phyloP scores from a whole-genome alignment of 53 echinoderm and acorn worm species.

The Paracentrotus lividus region DNA sequence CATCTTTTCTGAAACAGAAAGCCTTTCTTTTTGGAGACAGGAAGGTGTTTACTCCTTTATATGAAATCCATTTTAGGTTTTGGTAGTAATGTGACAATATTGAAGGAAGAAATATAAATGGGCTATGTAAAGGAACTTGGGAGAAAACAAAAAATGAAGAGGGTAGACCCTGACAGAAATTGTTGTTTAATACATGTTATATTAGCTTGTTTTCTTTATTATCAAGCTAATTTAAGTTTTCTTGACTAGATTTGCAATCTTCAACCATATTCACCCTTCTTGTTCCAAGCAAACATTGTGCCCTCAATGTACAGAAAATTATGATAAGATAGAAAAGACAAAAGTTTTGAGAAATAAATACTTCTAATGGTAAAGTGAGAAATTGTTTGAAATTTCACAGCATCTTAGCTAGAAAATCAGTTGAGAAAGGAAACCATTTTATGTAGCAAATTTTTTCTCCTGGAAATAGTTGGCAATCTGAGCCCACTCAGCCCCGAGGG shows the following conservation, averaged over 20 bases:
- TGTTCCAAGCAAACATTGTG: too few relatives aligned
- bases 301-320: not conserved
- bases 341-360: not conserved
- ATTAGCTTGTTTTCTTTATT: too few relatives aligned
- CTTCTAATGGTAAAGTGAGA: not conserved
- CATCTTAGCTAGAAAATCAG: not conserved
- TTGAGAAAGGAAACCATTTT: conserved; percentile 17
- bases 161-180: too few relatives aligned
- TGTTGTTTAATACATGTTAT: too few relatives aligned
- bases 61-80: too few relatives aligned
- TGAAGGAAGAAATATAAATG: not conserved
- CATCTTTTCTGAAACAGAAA: too few relatives aligned
- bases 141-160: not conserved
- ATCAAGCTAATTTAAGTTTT: too few relatives aligned
- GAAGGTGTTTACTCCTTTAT: too few relatives aligned
- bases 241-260: too few relatives aligned
- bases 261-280: too few relatives aligned
- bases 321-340: not conserved
- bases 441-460: conserved; percentile 42
- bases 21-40: too few relatives aligned
- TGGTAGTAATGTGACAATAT: not conserved
- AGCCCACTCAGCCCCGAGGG: not conserved
- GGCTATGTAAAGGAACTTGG: not conserved
- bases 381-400: not conserved
- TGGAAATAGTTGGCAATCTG: conserved; percentile 33